These are phyloP conservation scores for Muscicapa striata DNA, from an alignment of 2,797 vertebrate genomes.

Conservation along the genomic window DNA sequence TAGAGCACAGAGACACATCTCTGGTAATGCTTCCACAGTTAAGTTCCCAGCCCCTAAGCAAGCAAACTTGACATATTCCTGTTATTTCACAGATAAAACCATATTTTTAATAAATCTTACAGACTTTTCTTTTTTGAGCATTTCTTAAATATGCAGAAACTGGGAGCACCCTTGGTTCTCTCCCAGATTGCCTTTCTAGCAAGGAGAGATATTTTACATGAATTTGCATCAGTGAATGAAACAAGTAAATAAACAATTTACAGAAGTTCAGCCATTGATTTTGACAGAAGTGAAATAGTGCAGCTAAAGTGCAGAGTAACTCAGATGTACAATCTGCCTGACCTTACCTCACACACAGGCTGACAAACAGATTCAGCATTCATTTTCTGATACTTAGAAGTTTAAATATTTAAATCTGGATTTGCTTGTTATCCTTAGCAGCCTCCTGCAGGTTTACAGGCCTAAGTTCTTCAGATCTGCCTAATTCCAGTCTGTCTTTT, in stretches of 20 bases:
- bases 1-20: neutral
- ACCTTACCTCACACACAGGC: neutral
- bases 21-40: neutral
- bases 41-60: neutral
- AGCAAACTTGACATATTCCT: neutral
- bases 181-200: neutral
- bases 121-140: neutral
- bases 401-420: constrained; percentile 66
- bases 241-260: neutral
- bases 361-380: neutral
- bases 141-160: neutral
- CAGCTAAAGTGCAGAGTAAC: neutral
- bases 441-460: constrained; percentile 63
- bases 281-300: neutral
- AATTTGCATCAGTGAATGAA: neutral
- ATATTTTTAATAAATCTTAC: neutral
- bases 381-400: constrained; percentile 14
- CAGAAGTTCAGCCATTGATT: neutral
- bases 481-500: constrained; percentile 26
- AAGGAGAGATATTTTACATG: neutral
- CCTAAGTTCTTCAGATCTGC: constrained; percentile 35
- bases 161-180: neutral
- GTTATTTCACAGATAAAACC: neutral
- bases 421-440: constrained; percentile 65
- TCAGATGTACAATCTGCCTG: neutral